Percentiles rank a stretch among this genome's conserved stretches.
phyloP scores from a whole-genome alignment of 2,797 vertebrate species.

The Amblyopsis hoosieri region DNA sequence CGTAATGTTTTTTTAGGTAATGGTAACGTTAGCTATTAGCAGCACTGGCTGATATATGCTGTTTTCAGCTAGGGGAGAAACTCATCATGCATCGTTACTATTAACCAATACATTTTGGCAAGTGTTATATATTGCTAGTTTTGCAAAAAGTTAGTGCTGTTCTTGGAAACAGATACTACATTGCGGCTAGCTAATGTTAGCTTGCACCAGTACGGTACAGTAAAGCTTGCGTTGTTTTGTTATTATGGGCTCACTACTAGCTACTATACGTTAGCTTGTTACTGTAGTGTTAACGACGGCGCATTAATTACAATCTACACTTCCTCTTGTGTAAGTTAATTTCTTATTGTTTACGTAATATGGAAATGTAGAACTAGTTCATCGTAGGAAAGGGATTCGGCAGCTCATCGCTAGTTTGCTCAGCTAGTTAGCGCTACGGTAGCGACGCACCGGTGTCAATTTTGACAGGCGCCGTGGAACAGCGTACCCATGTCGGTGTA shows the following conservation, averaged over 20 bases:
- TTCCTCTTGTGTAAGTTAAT: not conserved
- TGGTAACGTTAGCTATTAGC: slow-evolving; percentile 68
- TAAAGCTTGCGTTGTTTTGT: slow-evolving; percentile 73
- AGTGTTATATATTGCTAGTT: not conserved
- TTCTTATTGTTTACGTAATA: not conserved
- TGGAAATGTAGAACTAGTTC: slow-evolving; percentile 33
- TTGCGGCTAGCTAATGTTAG: slow-evolving; percentile 51
- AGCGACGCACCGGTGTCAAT: slow-evolving; percentile 75
- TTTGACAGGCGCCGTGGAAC: slow-evolving; percentile 75
- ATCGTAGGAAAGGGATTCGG: slow-evolving; percentile 35
- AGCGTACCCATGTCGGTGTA: slow-evolving; percentile 48
- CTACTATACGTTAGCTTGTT: slow-evolving; percentile 1
- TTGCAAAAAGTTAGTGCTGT: not conserved
- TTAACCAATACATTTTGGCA: not conserved
- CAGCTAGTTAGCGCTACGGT: slow-evolving; percentile 51
- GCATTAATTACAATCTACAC: rapidly evolving
- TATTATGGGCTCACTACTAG: slow-evolving; percentile 49
- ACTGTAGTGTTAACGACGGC: not conserved
- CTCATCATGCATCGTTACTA: not conserved
- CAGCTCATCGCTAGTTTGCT: slow-evolving; percentile 28
- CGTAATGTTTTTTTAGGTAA: slow-evolving; percentile 72
- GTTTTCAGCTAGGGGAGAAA: slow-evolving; percentile 5
- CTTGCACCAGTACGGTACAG: slow-evolving; percentile 63
- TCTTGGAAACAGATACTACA: not conserved
- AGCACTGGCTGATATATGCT: slow-evolving; percentile 48